Evolutionary conservation across 2,888 invertebrate genomes (phyloP).

Genomic region (Coremacera marginata): DNA sequence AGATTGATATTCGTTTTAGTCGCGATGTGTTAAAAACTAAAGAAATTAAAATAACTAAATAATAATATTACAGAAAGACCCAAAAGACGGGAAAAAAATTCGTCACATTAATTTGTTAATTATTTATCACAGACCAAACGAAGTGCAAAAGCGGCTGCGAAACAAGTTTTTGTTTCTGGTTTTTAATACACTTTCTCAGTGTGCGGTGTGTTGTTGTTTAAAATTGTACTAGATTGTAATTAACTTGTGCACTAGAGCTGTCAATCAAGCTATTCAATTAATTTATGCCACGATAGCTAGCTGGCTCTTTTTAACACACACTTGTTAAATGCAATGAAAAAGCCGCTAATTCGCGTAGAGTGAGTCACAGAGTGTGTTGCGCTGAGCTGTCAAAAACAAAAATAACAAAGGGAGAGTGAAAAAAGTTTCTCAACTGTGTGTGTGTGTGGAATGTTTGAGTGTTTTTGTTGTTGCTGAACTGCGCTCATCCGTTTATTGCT

Average conservation of each 20-base stretch:
- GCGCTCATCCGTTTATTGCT: background rate
- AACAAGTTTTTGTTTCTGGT: conserved; percentile 50
- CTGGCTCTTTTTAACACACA: conserved; percentile 50
- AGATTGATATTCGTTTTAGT: background rate
- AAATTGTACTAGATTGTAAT: conserved; percentile 53
- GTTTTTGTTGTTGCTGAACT: conserved; percentile 33
- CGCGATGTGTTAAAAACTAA: conserved; percentile 13
- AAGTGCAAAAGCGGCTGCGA: conserved; percentile 44
- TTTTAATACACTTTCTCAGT: conserved; percentile 34
- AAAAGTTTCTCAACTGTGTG: conserved; percentile 41
- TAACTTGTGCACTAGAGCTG: conserved; percentile 34
- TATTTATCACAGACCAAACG: conserved; percentile 14
- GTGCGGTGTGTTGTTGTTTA: conserved; percentile 41
- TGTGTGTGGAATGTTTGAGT: conserved; percentile 48
- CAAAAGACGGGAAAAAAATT: conserved; percentile 24
- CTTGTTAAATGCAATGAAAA: conserved; percentile 47
- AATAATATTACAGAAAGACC: conserved; percentile 7
- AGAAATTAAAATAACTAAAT: background rate
- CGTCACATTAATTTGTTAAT: conserved; percentile 12
- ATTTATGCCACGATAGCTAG: conserved; percentile 8
- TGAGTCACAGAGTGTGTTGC: conserved; percentile 43
- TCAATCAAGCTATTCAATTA: conserved; percentile 24
- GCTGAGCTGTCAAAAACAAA: conserved; percentile 37
- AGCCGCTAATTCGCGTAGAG: conserved; percentile 51
- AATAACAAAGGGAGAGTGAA: conserved; percentile 38